phyloP scores from a whole-genome alignment of 2,797 vertebrate genomes.

The Coregonus sp. region DNA sequence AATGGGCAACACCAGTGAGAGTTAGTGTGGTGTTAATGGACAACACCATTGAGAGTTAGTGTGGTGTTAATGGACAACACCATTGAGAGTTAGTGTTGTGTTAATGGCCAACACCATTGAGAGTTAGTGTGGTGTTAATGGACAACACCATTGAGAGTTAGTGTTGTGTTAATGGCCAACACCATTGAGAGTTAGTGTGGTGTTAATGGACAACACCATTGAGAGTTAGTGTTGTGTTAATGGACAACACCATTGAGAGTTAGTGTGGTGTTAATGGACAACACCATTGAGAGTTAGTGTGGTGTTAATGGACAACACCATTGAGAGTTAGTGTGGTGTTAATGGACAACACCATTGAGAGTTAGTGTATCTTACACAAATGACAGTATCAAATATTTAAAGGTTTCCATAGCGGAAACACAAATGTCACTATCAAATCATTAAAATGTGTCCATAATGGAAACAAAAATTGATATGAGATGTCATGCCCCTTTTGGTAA shows the following conservation, averaged over 20 bases:
- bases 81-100: too few species aligned
- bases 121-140: background rate
- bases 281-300: too few species aligned
- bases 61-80: too few species aligned
- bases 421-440: too few species aligned
- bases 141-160: too few species aligned
- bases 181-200: background rate
- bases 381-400: too few species aligned
- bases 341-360: background rate
- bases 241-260: background rate
- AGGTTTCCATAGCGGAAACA: too few species aligned
- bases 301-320: too few species aligned
- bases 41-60: background rate
- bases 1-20: background rate
- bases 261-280: background rate
- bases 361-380: background rate
- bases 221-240: background rate
- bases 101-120: background rate
- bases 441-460: too few species aligned
- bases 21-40: background rate
- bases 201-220: background rate
- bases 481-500: too few species aligned
- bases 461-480: too few species aligned
- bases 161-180: too few species aligned
- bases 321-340: background rate